Evolutionary conservation across 2,797 vertebrate genomes (phyloP).

Genomic region (Cephalopachus bancanus): DNA sequence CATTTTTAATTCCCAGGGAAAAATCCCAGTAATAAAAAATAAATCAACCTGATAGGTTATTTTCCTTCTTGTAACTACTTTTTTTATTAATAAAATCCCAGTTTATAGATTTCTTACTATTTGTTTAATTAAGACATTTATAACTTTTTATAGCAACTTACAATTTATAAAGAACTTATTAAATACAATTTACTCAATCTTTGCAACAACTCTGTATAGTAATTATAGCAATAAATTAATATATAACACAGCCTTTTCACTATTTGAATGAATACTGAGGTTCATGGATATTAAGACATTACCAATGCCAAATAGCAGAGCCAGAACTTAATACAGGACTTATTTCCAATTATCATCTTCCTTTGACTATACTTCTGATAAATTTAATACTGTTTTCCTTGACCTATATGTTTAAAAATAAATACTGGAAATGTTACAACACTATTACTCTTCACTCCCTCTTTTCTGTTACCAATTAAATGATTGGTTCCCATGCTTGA

Average conservation of each 20-base stretch:
- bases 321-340: background rate
- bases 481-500: background rate
- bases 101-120: background rate
- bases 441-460: background rate
- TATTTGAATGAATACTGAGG: background rate
- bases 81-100: background rate
- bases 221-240: background rate
- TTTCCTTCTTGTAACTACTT: background rate
- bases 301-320: background rate
- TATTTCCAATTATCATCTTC: background rate
- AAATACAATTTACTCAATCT: background rate
- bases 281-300: background rate
- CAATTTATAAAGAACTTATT: conserved; percentile 9
- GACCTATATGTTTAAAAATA: background rate
- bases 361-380: background rate
- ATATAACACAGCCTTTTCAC: background rate
- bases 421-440: background rate
- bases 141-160: background rate
- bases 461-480: background rate
- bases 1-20: conserved; percentile 29
- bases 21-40: conserved; percentile 11
- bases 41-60: background rate
- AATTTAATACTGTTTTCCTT: background rate
- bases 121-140: conserved; percentile 19
- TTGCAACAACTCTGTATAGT: background rate